Percentiles rank a stretch among this genome's conserved stretches.
Evolutionary conservation across 2,888 invertebrate species (phyloP).

Genomic region (Acronicta psi): DNA sequence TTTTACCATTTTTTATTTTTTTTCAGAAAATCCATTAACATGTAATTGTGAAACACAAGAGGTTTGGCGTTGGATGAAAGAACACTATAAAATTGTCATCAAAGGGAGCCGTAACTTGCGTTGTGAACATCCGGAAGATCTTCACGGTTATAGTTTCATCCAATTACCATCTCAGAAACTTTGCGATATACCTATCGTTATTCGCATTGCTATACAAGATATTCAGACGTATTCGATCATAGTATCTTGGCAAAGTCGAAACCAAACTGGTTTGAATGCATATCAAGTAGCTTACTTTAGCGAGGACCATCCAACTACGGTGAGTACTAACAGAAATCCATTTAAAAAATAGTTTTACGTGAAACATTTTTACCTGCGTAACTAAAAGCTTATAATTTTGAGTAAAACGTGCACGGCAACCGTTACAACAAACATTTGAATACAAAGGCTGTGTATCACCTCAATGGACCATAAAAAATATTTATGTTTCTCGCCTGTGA

Average conservation of each 20-base stretch:
- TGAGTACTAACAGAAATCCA: constrained; percentile 71
- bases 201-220: constrained; percentile 95
- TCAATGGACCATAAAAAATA: constrained; percentile 89
- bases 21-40: constrained; percentile 95
- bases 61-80: constrained; percentile 97
- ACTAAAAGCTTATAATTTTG: constrained; percentile 68
- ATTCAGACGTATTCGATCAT: constrained; percentile 96
- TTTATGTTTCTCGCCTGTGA: constrained; percentile 84
- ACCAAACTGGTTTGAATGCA: constrained; percentile 95
- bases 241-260: constrained; percentile 96
- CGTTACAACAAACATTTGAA: constrained; percentile 87
- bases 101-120: constrained; percentile 90
- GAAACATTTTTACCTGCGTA: constrained; percentile 58
- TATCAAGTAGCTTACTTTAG: constrained; percentile 96
- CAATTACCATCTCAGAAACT: constrained; percentile 94
- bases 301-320: constrained; percentile 85
- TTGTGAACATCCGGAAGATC: constrained; percentile 95
- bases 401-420: constrained; percentile 72
- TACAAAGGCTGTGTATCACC: constrained; percentile 87
- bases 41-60: constrained; percentile 97
- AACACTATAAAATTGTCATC: constrained; percentile 93
- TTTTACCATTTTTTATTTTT: constrained; percentile 6
- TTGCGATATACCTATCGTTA: constrained; percentile 94
- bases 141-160: constrained; percentile 93
- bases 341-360: constrained; percentile 39